Evolutionary conservation across 2,113 vertebrate genomes (phyloP), one percentile per base, ranked within the genome.

Genomic region (Paracanthobrama guichenoti): DNA sequence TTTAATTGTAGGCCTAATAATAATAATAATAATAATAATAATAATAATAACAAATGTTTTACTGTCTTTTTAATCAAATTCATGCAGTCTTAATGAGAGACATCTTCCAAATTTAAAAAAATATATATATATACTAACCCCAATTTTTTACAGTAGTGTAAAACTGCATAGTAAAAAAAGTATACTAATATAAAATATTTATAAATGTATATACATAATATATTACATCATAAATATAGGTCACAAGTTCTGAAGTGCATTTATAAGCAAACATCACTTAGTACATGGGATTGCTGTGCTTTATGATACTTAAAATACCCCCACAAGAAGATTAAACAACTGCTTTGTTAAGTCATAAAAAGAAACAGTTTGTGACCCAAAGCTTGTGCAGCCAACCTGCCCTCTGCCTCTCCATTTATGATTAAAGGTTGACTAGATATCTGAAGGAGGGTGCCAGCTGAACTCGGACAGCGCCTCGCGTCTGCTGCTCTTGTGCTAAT

Each of bases 361-460:
- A 64, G 69, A 60, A 80, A 22, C 46, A 78, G 44, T 7, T 4
- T 83, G 16, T 88, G 67, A 88, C 85, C 76, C 35, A 76, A 75
- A 90, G 87, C 85, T 92, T 91, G 91, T 64, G 82, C 59, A 22
- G 55, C 67, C 8, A 77, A 26, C 86, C 81, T 53, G 11, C 81
- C 48, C 85, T 79, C 16, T 26, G 57, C 42, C 85, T 64, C 50
- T 44, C 86, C 88, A 86, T 82, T 57, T 48, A 44, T 91, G 92
- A 93, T 93, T 93, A 93, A 90, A 86, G 57, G 31, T 86, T 92
- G 91, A 91, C 92, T 90, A 89, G 88, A 89, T 88, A 91, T 94
- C 87, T 89, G 81, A 90, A 90, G 90, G 83, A 87, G 82, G n/a
- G 22, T 6, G 83, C 85, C 90, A 85, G 86, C 53, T 88, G 88